These are phyloP conservation scores for Lepus oiostolus DNA, from an alignment of 2,797 vertebrate genomes.

Conservation along the genomic window DNA sequence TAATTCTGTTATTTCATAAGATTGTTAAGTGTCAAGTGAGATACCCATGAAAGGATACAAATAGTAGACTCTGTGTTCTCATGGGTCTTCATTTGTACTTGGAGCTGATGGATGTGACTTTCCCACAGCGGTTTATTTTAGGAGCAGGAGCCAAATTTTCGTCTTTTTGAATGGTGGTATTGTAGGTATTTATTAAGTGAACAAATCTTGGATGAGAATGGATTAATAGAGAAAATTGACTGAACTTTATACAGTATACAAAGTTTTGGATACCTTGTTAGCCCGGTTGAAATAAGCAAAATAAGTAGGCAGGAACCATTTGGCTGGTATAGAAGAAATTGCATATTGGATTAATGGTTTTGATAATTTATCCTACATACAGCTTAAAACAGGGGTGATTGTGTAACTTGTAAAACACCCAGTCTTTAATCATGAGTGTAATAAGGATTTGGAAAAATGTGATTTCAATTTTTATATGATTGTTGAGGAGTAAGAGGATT, in stretches of 20 bases:
- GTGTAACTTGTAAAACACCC: slow-evolving; percentile 37
- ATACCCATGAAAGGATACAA: background rate
- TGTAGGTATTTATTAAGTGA: slow-evolving; percentile 45
- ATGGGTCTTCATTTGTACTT: background rate
- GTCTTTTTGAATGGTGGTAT: slow-evolving; percentile 37
- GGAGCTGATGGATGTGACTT: slow-evolving; percentile 42
- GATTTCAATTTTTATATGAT: slow-evolving; percentile 4
- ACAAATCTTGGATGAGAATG: too few species aligned
- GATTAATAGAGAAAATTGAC: background rate
- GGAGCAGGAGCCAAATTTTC: slow-evolving; percentile 14
- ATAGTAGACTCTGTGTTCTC: background rate
- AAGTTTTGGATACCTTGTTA: background rate
- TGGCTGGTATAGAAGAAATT: slow-evolving; percentile 10
- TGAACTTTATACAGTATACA: background rate
- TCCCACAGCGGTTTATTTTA: slow-evolving; percentile 47
- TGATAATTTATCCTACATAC: background rate
- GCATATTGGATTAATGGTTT: background rate
- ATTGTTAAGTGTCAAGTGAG: background rate
- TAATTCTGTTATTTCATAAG: slow-evolving; percentile 1
- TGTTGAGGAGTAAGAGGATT: background rate
- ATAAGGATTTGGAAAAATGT: slow-evolving; percentile 34
- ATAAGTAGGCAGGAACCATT: background rate
- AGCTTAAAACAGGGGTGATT: background rate
- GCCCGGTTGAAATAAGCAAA: slow-evolving; percentile 28
- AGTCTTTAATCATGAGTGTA: background rate